phyloP scores from a whole-genome alignment of 2,797 vertebrate species.

The Neosilurus mollespiculum region DNA sequence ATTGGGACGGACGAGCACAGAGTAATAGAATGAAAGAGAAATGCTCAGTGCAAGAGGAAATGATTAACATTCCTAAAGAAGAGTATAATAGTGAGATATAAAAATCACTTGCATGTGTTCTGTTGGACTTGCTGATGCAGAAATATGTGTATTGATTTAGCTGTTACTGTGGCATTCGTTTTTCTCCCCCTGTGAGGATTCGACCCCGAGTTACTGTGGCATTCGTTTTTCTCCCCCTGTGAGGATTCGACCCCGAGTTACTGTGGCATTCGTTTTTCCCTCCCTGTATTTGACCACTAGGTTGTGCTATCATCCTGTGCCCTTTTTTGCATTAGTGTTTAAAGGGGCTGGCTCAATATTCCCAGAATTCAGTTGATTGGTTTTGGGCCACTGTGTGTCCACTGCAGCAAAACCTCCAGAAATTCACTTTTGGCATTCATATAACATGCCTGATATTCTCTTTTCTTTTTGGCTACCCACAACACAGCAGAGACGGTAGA shows the following conservation, averaged over 20 bases:
- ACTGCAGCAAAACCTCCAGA: too few species aligned
- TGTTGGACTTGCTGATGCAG: neutral
- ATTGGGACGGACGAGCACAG: neutral
- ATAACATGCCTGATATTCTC: too few species aligned
- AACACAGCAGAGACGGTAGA: too few species aligned
- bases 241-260: neutral
- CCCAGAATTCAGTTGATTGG: too few species aligned
- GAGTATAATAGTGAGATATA: neutral
- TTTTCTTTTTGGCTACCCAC: too few species aligned
- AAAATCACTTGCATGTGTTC: neutral
- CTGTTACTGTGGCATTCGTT: neutral
- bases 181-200: neutral
- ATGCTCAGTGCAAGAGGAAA: conserved; percentile 6
- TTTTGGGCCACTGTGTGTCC: too few species aligned
- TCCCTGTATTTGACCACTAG: conserved; percentile 60
- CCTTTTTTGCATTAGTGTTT: neutral
- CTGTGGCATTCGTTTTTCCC: neutral
- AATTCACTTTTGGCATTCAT: too few species aligned
- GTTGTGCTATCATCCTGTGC: conserved; percentile 59
- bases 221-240: too few species aligned
- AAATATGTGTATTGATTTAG: neutral
- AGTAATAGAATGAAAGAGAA: neutral
- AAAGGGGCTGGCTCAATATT: neutral
- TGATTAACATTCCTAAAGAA: conserved; percentile 19
- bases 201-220: neutral